Evolutionary conservation across 2,113 vertebrate species (phyloP).

Genomic region (Argyrosomus japonicus): DNA sequence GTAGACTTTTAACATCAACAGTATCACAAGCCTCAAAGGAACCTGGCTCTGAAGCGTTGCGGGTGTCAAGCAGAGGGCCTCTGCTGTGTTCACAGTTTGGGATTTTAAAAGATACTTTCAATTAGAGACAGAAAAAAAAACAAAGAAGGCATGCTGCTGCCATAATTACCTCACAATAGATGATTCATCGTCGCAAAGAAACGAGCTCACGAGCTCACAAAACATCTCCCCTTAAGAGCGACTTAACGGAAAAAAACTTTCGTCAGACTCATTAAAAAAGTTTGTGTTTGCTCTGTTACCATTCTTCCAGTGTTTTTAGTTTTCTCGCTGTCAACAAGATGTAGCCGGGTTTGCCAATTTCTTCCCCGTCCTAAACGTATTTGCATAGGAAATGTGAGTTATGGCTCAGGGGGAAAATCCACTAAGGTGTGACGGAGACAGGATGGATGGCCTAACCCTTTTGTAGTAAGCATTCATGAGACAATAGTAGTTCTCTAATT

Average conservation of each 20-base stretch:
- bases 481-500: constrained; percentile 29
- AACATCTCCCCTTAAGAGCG: constrained; percentile 38
- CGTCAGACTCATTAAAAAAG: constrained; percentile 57
- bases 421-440: constrained; percentile 42
- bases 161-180: constrained; percentile 52
- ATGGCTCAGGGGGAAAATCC: constrained; percentile 31
- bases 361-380: constrained; percentile 21
- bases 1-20: constrained; percentile 5
- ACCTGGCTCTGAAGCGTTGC: constrained; percentile 8
- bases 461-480: constrained; percentile 52
- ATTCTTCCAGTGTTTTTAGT: constrained; percentile 22
- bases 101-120: constrained; percentile 58
- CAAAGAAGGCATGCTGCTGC: constrained; percentile 27
- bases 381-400: constrained; percentile 49
- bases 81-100: constrained; percentile 52
- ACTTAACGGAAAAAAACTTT: constrained; percentile 44
- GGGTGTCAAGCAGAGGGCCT: constrained; percentile 32
- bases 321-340: constrained; percentile 27
- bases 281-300: constrained; percentile 37
- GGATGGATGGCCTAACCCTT: constrained; percentile 42
- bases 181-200: constrained; percentile 36
- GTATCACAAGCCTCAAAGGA: constrained; percentile 21
- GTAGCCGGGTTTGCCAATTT: constrained; percentile 27
- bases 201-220: constrained; percentile 6
- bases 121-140: constrained; percentile 41